phyloP scores from a whole-genome alignment of 2,797 vertebrate genomes.

The Gobionotothen gibberifrons region DNA sequence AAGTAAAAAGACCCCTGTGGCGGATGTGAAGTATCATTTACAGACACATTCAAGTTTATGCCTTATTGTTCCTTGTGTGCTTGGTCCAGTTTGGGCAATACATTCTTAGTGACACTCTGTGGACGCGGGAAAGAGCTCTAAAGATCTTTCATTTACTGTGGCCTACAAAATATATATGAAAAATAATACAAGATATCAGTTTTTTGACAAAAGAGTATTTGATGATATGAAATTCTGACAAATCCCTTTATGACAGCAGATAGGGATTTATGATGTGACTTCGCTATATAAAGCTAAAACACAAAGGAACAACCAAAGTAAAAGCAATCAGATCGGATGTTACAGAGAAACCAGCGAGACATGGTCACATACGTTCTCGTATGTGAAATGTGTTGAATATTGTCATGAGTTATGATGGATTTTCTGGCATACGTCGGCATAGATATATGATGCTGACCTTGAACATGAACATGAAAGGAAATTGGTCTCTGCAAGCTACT shows the following conservation, averaged over 20 bases:
- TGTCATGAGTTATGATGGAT: slow-evolving; percentile 50
- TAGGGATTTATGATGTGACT: slow-evolving; percentile 22
- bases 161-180: too few relatives aligned
- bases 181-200: not conserved
- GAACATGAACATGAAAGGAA: slow-evolving; percentile 43
- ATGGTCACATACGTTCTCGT: slow-evolving; percentile 1
- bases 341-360: slow-evolving; percentile 5
- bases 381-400: slow-evolving; percentile 41
- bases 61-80: not conserved
- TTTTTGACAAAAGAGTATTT: not conserved
- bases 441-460: slow-evolving; percentile 54
- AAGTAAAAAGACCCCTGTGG: not conserved
- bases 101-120: slow-evolving; percentile 13
- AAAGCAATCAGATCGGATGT: not conserved
- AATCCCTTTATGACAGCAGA: not conserved
- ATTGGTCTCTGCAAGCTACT: slow-evolving; percentile 51
- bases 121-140: slow-evolving; percentile 2
- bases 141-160: not conserved
- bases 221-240: slow-evolving; percentile 21
- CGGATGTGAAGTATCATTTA: slow-evolving; percentile 13
- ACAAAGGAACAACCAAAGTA: slow-evolving; percentile 12
- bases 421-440: not conserved
- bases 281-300: slow-evolving; percentile 10
- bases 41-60: slow-evolving; percentile 16
- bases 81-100: slow-evolving; percentile 16